Base-by-base conservation (phyloP, 2,888 invertebrate genomes). In the Clepsis dumicolana region DNA sequence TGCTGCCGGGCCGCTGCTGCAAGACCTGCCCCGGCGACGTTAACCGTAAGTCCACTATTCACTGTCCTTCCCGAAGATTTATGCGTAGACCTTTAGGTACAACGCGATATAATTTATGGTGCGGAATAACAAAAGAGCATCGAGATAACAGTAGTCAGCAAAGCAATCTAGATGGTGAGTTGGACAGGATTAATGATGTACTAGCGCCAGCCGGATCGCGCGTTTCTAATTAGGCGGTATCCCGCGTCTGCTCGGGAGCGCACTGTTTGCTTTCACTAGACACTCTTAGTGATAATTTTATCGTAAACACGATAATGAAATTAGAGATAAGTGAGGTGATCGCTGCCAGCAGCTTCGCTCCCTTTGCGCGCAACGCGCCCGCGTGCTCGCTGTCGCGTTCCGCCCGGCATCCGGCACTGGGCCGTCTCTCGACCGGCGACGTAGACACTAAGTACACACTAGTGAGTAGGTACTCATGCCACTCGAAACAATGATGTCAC, bases 1-100 rank as follows among this genome's bases (percentile, higher is more conserved):
- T 97, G 68, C 92, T 96, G 73, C 97, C 97, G 21, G 98, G 97
- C 73, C 95, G 96, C 79, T 98, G 98, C 93, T 98, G 98, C 94
- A 98, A 98, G 94, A 96, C 96, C 4, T 98, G 98, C 84, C 97
- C 97, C 7, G 97, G 97, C 73, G 97, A 97, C 81, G 82, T 92
- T 71, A 94, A 94, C 86, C 95, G 96, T 96, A 83, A 96, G 96
- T 95, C 72, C 5, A 24, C 64, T 62, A 56, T 62, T 54, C 48
- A 70, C 35, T 57, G 64, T 65, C 64, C 57, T 44, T 57, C 32
- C 25, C 35, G 21, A 71, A 62, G 25, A 65, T 61, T 35, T 64
- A 68, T 64, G 50, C 18, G 27, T 61, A 64, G 54, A 54, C 64
- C 44, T 53, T 63, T 64, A 41, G 64, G 64, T 59, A 44, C 52